Conservation (phyloP, 2,888 invertebrate genomes). For the Labia minor region DNA sequence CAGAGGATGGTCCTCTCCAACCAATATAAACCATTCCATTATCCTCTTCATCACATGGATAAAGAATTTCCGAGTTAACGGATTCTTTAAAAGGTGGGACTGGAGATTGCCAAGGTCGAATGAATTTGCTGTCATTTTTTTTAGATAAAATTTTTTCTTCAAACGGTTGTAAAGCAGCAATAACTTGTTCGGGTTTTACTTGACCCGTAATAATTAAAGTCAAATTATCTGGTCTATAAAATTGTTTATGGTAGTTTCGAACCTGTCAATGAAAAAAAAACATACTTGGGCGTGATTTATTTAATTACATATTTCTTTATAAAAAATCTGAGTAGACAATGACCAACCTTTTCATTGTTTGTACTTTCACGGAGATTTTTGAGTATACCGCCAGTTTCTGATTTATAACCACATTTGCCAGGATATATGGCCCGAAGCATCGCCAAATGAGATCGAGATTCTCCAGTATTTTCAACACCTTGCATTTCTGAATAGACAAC, state of each 20-base stretch:
- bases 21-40: conserved; percentile 66
- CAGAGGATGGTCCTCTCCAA: conserved; percentile 67
- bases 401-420: conserved; percentile 68
- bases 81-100: conserved; percentile 53
- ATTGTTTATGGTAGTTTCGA: conserved; percentile 66
- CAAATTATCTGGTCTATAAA: conserved; percentile 81
- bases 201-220: conserved; percentile 74
- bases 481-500: conserved; percentile 97
- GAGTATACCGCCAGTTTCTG: conserved; percentile 75
- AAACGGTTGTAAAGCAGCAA: conserved; percentile 56
- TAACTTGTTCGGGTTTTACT: conserved; percentile 62
- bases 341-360: conserved; percentile 60
- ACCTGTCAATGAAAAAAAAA: conserved; percentile 44
- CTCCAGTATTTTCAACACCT: conserved; percentile 69
- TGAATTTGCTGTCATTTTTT: conserved; percentile 47
- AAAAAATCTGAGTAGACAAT: not conserved
- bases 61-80: conserved; percentile 47
- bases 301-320: no score
- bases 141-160: conserved; percentile 65
- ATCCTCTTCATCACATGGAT: conserved; percentile 75
- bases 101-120: conserved; percentile 64
- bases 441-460: conserved; percentile 54
- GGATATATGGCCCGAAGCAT: conserved; percentile 66
- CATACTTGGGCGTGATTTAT: no score
- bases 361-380: conserved; percentile 73